Evolutionary conservation across 2,888 invertebrate species (phyloP).

Genomic region (Nemotelus nigrinus): DNA sequence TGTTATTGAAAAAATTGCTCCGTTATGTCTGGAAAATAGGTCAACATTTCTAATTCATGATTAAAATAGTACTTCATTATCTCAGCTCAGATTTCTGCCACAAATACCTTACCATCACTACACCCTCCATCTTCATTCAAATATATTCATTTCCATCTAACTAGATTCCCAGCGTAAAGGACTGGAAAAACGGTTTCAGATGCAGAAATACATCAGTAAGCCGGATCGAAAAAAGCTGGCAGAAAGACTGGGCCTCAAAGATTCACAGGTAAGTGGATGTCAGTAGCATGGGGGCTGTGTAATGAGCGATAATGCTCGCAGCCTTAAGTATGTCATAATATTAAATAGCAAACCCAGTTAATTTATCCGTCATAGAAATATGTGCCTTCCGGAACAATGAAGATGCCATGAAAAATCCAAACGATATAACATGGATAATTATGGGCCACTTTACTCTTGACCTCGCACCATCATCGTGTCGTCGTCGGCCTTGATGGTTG

Average conservation of each 20-base stretch:
- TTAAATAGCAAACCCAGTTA: constrained; percentile 30
- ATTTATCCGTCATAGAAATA: constrained; percentile 33
- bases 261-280: constrained; percentile 95
- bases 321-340: constrained; percentile 26
- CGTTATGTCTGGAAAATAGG: too few species aligned
- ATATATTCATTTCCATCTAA: neutral
- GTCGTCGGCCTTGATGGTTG: constrained; percentile 44
- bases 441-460: neutral
- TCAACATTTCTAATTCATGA: too few species aligned
- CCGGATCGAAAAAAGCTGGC: constrained; percentile 97
- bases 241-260: constrained; percentile 94
- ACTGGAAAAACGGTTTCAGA: constrained; percentile 93
- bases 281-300: neutral
- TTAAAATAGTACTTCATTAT: too few species aligned
- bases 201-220: constrained; percentile 98
- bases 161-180: constrained; percentile 93
- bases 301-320: neutral
- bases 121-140: too few species aligned
- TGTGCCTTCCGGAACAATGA: constrained; percentile 6
- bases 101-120: too few species aligned
- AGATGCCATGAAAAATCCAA: constrained; percentile 18
- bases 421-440: neutral
- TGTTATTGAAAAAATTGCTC: too few species aligned
- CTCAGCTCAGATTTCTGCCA: too few species aligned
- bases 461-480: neutral